Percentiles rank a stretch among this genome's conserved stretches.
These are phyloP conservation scores for Eupithecia abbreviata DNA, from an alignment of 2,888 invertebrate species.

Conservation along the genomic window DNA sequence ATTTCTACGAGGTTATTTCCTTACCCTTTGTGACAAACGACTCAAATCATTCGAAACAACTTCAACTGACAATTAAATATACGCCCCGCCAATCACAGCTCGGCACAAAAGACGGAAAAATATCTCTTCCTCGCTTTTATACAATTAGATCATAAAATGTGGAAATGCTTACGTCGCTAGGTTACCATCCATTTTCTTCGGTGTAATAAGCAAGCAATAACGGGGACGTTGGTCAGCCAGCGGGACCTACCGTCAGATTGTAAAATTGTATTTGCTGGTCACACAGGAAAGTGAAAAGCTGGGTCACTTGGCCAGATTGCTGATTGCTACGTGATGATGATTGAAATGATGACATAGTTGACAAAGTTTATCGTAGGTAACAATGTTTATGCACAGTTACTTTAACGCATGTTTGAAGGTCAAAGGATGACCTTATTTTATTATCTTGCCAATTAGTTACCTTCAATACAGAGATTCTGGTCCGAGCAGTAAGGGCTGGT, in stretches of 20 bases:
- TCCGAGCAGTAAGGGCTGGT: too few species aligned
- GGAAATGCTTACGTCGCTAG: slow-evolving; percentile 5
- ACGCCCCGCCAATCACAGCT: background rate
- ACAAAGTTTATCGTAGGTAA: background rate
- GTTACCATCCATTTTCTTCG: slow-evolving; percentile 15
- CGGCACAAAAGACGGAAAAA: slow-evolving; percentile 4
- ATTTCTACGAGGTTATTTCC: background rate
- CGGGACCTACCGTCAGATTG: slow-evolving; percentile 23
- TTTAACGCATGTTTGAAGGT: background rate
- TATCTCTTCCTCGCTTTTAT: background rate
- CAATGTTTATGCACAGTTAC: background rate
- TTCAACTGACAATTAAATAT: slow-evolving; percentile 9
- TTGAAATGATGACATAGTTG: background rate
- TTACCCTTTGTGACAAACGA: background rate
- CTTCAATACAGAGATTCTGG: too few species aligned
- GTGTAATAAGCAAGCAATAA: slow-evolving; percentile 19
- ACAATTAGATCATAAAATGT: slow-evolving; percentile 16
- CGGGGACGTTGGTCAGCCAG: slow-evolving; percentile 14
- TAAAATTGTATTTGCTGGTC: slow-evolving; percentile 33
- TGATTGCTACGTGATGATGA: slow-evolving; percentile 10
- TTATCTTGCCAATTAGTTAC: background rate
- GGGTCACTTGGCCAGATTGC: background rate
- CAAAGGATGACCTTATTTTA: background rate
- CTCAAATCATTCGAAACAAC: slow-evolving; percentile 7
- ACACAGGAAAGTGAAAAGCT: slow-evolving; percentile 9